Evolutionary conservation across 2,888 invertebrate genomes (phyloP), one percentile per base, ranked within the genome.

Genomic region (Anthoptus insignis): DNA sequence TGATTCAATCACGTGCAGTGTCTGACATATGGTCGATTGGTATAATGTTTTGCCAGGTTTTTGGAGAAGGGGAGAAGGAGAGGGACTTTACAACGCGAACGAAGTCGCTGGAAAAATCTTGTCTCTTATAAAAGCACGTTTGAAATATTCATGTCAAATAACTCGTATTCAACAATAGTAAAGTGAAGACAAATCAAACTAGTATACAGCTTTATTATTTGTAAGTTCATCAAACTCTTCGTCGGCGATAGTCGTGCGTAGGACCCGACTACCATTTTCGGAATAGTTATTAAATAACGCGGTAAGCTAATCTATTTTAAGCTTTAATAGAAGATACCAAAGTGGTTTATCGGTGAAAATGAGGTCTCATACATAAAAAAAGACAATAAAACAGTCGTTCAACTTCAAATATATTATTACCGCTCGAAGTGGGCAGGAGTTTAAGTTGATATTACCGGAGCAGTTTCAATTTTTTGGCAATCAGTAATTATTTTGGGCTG

Each of bases 401-500:
- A 84, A 86, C 84, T 81, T 78, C 59, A 71, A 27, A 76, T 73
- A 72, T 80, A 80, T 82, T 79, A 81, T 79, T 81, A 81, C 78
- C 81, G 76, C 77, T 76, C 70, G 65, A 69, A 69, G 69, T 66
- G 72, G 75, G 74, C 75, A 65, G 67, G 73, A 76, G 68, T 29
- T 34, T 53, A 76, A 69, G 59, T 70, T 73, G n/a, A n/a, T n/a
- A 76, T 78, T 78, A 77, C 76, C 68, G 68, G 68, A 77, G 74
- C 64, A 77, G 77, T 84, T 81, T 80, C 77, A 75, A 85, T 83
- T 87, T n/a, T 87, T 90, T 81, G 84, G 83, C 83, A 83, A 86
- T 84, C 73, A 73, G 76, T 80, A 84, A 87, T 86, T 86, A 81
- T 68, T 68, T 65, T 77, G 79, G 77, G 71, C 76, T 71, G 73